Evolutionary conservation across 2,888 invertebrate species (phyloP), one percentile per base, ranked within the genome.

Genomic region (Epicampocera succincta): DNA sequence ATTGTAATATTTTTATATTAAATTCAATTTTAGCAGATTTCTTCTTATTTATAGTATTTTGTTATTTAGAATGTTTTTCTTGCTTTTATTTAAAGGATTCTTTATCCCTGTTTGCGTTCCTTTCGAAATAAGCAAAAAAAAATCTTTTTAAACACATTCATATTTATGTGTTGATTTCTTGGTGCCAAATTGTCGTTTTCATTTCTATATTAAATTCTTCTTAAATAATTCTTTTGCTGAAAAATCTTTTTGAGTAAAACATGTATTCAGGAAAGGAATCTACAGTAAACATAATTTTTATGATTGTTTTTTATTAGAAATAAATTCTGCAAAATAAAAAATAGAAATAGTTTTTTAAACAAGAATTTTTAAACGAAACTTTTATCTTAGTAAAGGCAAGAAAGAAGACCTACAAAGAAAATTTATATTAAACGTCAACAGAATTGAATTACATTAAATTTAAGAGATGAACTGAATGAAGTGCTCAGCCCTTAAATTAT

Each of bases 321-420:
- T 33, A 65, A 65, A 71, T 71, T 61, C 69, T 29, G 29, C 3
- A 6, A 6, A 58, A 72, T 52, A 72, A 72, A 72, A 50, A 5
- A 50, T 11, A 66, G 38, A 66, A 52, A 54, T 71, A 40, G 61
- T 52, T 54, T 60, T 60, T 50, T 56, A 72, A 71, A 65, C 65
- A 66, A 63, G 12, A n/a, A 56, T 68, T 17, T 17, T 33, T 46
- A 60, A 33, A 33, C 25, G 44, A 50, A 17, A 54, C 15, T 19
- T 48, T 61, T 54, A 21, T 61, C 15, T 13, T 13, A 21, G 15
- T 46, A 1, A 44, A 44, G 15, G 6, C n/a, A 15, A 15, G 15
- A 44, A 46, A 46, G 3, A 9, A 46, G 15, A 15, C 5, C 44
- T 0, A 5, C 1, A 15, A 46, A 46, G 8, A 46, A 15, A 46